Evolutionary conservation across 1,140 invertebrate genomes (phyloP).

Genomic region (Drosophila cardini): DNA sequence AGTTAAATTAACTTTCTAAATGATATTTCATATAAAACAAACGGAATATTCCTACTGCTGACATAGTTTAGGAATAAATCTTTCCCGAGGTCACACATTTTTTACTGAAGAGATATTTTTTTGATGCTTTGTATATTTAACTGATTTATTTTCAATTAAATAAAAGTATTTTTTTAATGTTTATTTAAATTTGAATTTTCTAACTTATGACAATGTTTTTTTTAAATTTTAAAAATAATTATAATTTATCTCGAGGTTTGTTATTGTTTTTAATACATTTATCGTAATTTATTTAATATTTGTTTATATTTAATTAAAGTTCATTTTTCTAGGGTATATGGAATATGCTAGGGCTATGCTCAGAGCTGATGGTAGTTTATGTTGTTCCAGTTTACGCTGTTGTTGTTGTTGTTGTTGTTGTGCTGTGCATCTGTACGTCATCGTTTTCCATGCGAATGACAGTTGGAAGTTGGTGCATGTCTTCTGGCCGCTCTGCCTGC

Average conservation of each 20-base stretch:
- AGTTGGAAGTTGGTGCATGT: constrained; percentile 63
- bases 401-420: constrained; percentile 25
- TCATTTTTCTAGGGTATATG: constrained; percentile 8
- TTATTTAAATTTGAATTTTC: no score
- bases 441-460: constrained; percentile 74
- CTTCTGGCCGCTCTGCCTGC: constrained; percentile 43
- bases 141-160: no score
- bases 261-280: background rate
- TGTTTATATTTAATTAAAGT: background rate
- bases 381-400: constrained; percentile 13
- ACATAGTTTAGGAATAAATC: no score
- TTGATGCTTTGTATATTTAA: no score
- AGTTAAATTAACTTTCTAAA: no score
- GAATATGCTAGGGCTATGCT: background rate
- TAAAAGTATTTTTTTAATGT: no score
- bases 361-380: background rate
- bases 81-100: no score
- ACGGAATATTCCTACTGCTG: no score
- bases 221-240: no score
- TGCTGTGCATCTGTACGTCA: constrained; percentile 63
- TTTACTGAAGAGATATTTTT: no score
- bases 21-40: no score
- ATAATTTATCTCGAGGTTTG: background rate
- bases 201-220: no score
- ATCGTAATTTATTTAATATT: background rate